phyloP scores from a whole-genome alignment of 2,888 invertebrate species.

The Patella ulyssiponensis region DNA sequence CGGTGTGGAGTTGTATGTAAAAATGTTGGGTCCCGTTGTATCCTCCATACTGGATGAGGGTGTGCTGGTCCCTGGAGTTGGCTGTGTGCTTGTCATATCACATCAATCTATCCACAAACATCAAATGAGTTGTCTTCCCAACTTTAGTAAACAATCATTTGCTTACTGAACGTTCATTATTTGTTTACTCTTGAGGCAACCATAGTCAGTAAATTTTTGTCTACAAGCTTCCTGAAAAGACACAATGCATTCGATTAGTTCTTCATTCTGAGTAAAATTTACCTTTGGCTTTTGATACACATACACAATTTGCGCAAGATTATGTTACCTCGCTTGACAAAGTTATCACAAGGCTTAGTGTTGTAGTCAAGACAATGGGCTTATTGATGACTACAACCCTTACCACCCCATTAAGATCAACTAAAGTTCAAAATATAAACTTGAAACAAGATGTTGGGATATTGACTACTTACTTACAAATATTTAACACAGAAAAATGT shows the following conservation, averaged over 20 bases:
- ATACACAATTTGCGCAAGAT: background rate
- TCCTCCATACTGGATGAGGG: slow-evolving; percentile 15
- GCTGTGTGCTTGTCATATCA: background rate
- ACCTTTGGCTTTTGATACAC: background rate
- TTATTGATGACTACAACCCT: background rate
- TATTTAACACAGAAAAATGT: background rate
- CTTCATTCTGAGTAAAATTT: background rate
- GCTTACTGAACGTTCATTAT: background rate
- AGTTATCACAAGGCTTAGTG: background rate
- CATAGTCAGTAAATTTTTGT: background rate
- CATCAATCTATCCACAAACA: background rate
- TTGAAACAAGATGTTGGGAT: too few relatives aligned
- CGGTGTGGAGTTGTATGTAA: slow-evolving; percentile 18
- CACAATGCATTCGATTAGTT: background rate
- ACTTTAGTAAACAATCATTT: background rate
- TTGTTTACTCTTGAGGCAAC: background rate
- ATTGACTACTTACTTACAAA: background rate
- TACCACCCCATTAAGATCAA: background rate
- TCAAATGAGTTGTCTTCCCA: background rate
- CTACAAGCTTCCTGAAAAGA: background rate
- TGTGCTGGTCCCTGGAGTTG: slow-evolving; percentile 2
- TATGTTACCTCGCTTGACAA: background rate
- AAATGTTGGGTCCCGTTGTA: background rate
- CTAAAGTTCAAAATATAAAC: background rate
- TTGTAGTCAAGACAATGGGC: background rate